Evolutionary conservation across 2,113 vertebrate genomes (phyloP), one percentile per base, ranked within the genome.

Genomic region (Gnathonemus echidnorhynchus): DNA sequence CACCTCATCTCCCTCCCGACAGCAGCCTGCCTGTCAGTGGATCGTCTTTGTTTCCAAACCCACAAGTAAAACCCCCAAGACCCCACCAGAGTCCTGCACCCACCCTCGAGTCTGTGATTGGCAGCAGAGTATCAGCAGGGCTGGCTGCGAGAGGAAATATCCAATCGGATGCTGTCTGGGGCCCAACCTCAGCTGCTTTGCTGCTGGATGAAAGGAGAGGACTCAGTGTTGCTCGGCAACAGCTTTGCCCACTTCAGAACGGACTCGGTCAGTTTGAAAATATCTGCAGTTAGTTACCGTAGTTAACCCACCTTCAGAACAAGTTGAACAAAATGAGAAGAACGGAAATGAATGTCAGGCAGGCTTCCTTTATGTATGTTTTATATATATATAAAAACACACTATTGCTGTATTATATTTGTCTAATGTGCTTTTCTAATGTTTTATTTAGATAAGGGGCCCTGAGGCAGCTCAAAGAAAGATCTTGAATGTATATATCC

Each of bases 141-240:
- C 89, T 19, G 84, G 86, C 89, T 77, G 85, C 45, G 31, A 88
- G 86, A n/a, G 58, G 62, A 90, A 86, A 87, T 90, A 88, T 88
- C 85, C 80, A n/a, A 87, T 48, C 84, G 46, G 70, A 52, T 87
- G 31, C 85, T 70, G 62, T 13, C 35, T 45, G 89, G 86, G 86
- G 58, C 49, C 45, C 62, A 15, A 31, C 35, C 50, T 90, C 19
- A 35, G 89, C n/a, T 42, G 70, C 13, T 35, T 15, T 46, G 45
- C 74, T 35, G 48, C 84, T 31, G 62, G n/a, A 88, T 80, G 46
- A 90, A 66, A 90, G 48, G 62, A 46, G 35, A 50, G 24, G 1
- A 86, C 39, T 48, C 84, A 11, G 7, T 88, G 48, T 62, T 74
- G 85, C 84, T 19, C 62, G 27, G 42, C 45, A 50, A 42, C 62